Evolutionary conservation across 2,113 vertebrate species (phyloP), one percentile per base, ranked within the genome.

Genomic region (Hymenochirus boettgeri): DNA sequence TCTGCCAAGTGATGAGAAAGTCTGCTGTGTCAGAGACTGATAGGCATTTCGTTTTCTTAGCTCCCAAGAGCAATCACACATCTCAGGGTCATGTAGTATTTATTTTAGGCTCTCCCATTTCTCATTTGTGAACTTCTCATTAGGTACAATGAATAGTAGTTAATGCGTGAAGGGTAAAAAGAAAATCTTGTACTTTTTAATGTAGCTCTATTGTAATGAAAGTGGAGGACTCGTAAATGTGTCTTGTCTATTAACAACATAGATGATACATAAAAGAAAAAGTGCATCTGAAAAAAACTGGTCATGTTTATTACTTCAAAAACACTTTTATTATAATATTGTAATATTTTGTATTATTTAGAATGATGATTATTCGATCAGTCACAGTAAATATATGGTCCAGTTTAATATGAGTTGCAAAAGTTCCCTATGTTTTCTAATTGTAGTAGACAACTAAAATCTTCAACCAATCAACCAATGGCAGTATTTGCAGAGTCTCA

Each of bases 1-100:
- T 89, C 85, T 88, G 88, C 85, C 89, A 85, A 83, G 86, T 83
- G 82, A 80, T 77, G 78, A 82, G 79, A 88, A 84, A 81, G 83
- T 89, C 89, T 90, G 83, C 88, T 86, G 77, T 85, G 85, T 88
- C 83, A 83, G 83, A 88, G 89, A 87, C 84, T 87, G 91, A 92
- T 87, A 88, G 90, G 81, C 88, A 88, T 91, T 88, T 91, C 88
- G 88, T 92, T 89, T 86, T 80, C 83, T 83, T 73, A 78, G 50
- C 61, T 89, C 89, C 86, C 90, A 74, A 79, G 85, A 77, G 88
- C 42, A 72, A 73, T 61, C 78, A 73, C 74, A 86, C 82, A 82
- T 90, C 88, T 90, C 89, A 86, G 82, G 81, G 77, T 85, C 78
- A 76, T 73, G 74, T 70, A 75, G 76, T 77, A 80, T 85, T 82